Conservation (phyloP, 2,113 vertebrate genomes). For the Pelobates fuscus region DNA sequence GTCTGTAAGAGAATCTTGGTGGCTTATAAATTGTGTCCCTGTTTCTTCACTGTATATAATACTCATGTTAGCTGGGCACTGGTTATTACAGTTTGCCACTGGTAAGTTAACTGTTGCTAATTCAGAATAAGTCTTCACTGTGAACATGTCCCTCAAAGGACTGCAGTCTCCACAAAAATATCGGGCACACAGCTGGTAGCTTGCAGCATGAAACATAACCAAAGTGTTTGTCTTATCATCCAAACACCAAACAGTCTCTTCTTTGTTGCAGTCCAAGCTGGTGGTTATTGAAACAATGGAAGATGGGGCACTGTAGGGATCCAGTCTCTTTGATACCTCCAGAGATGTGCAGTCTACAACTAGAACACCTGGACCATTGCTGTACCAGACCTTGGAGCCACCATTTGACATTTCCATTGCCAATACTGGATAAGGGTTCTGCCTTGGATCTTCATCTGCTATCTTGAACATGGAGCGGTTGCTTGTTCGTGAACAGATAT, state of each 20-base stretch:
- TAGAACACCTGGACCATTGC: slow-evolving; percentile 88
- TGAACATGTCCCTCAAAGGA: slow-evolving; percentile 85
- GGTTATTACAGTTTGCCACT: not conserved
- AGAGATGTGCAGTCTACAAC: slow-evolving; percentile 75
- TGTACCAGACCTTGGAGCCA: slow-evolving; percentile 90
- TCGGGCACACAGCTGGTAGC: slow-evolving; percentile 82
- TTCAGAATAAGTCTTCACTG: slow-evolving; percentile 60
- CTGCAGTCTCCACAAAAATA: slow-evolving; percentile 87
- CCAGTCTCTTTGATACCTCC: slow-evolving; percentile 78
- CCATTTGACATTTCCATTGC: slow-evolving; percentile 80
- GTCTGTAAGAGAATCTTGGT: slow-evolving; percentile 86
- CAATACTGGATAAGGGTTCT: slow-evolving; percentile 81
- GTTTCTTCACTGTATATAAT: slow-evolving; percentile 77
- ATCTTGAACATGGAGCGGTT: slow-evolving; percentile 84
- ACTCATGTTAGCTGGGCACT: slow-evolving; percentile 58
- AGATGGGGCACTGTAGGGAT: slow-evolving; percentile 78
- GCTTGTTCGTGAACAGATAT: slow-evolving; percentile 89
- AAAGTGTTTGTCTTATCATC: slow-evolving; percentile 80
- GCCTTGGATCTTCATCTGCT: slow-evolving; percentile 78
- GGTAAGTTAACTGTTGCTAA: slow-evolving; percentile 24
- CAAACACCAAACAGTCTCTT: slow-evolving; percentile 90
- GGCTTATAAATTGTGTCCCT: slow-evolving; percentile 86
- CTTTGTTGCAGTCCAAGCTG: slow-evolving; percentile 75
- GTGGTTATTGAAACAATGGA: slow-evolving; percentile 71
- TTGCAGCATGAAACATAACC: slow-evolving; percentile 81